phyloP scores from a whole-genome alignment of 2,113 vertebrate genomes.

The Pseudopodoces humilis region DNA sequence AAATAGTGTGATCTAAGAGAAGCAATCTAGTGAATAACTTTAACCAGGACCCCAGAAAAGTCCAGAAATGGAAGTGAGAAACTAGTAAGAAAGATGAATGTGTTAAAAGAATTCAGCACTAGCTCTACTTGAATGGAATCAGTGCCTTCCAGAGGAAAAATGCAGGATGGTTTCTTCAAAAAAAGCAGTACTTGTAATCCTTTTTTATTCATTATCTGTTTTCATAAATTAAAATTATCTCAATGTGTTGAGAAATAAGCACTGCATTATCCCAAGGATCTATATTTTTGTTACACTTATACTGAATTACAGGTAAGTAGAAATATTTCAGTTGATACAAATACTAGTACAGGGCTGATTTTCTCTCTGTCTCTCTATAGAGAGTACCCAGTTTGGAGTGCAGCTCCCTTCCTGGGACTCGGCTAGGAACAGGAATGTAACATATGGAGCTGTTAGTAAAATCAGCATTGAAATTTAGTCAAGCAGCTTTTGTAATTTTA shows the following conservation, averaged over 20 bases:
- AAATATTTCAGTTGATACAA: not conserved
- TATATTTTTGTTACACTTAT: not conserved
- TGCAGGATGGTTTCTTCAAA: not conserved
- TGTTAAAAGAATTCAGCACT: not conserved
- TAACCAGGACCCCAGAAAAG: not conserved
- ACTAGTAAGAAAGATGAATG: not conserved
- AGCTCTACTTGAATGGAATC: not conserved
- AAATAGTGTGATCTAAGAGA: not conserved
- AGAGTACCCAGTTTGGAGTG: not conserved
- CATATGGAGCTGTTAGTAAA: not conserved
- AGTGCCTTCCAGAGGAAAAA: not conserved
- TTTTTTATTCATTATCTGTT: not conserved
- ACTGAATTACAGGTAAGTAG: not conserved
- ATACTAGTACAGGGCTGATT: not conserved
- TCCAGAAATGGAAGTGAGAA: not conserved
- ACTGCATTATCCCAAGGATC: not conserved
- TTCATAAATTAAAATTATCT: not conserved
- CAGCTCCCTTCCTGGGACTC: not conserved
- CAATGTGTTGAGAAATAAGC: not conserved
- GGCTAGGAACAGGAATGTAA: not conserved
- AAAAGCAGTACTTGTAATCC: not conserved
- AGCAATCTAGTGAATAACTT: not conserved
- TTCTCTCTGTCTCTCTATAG: not conserved
- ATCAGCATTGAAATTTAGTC: conserved; percentile 11
- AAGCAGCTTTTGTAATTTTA: conserved; percentile 20